Conservation (phyloP, 2,888 invertebrate species). For the Pseudococcus jackbeardsleyi region DNA sequence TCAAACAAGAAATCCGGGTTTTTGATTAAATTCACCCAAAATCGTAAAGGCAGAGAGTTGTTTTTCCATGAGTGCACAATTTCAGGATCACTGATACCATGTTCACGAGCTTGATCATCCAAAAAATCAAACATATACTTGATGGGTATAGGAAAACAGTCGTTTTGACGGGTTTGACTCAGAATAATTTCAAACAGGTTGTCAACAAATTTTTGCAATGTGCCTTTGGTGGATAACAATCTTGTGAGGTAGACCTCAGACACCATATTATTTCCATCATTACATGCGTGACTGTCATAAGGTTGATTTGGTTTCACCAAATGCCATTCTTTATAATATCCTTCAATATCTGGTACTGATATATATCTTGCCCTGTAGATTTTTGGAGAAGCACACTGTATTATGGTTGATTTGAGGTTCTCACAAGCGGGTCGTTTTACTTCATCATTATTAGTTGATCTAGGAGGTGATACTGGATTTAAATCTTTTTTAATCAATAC, state of each 20-base stretch:
- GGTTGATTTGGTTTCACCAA: constrained; percentile 95
- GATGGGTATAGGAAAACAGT: constrained; percentile 96
- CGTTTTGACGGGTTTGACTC: constrained; percentile 95
- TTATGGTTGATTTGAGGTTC: constrained; percentile 91
- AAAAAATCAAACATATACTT: constrained; percentile 99
- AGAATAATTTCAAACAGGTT: constrained; percentile 99
- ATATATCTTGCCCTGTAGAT: constrained; percentile 92
- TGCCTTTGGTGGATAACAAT: constrained; percentile 91
- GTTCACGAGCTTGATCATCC: constrained; percentile 96
- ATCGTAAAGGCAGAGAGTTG: constrained; percentile 82
- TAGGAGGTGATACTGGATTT: constrained; percentile 93
- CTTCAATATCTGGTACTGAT: constrained; percentile 80
- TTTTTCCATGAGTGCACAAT: constrained; percentile 99
- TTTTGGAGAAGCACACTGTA: constrained; percentile 93
- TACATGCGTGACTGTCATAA: constrained; percentile 79
- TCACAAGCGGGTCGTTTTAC: constrained; percentile 89
- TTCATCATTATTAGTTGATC: constrained; percentile 89
- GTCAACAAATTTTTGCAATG: constrained; percentile 95
- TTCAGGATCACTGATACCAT: constrained; percentile 96
- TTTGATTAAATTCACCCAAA: constrained; percentile 99
- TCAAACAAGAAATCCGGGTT: constrained; percentile 99
- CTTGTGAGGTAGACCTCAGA: constrained; percentile 99
- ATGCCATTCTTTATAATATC: constrained; percentile 78
- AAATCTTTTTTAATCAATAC: constrained; percentile 92
- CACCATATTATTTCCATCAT: constrained; percentile 96